Evolutionary conservation across 2,888 invertebrate genomes (phyloP).

Genomic region (Pammene fasciana): DNA sequence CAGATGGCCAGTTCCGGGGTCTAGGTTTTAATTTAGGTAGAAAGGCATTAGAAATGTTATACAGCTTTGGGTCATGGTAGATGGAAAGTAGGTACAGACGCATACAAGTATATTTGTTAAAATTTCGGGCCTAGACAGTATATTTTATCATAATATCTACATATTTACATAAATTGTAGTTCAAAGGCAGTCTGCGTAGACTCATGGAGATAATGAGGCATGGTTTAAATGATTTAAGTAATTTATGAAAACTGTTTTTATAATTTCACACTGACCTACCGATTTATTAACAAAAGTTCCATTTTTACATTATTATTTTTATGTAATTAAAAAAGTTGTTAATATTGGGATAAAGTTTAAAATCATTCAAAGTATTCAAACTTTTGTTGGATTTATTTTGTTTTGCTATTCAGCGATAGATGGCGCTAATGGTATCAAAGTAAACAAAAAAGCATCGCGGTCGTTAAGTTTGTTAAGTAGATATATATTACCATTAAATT

Average conservation of each 20-base stretch:
- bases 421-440: slow-evolving; percentile 54
- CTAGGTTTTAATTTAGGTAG: slow-evolving; percentile 31
- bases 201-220: no score
- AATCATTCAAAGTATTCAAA: no score
- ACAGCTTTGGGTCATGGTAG: neutral
- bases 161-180: neutral
- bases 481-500: no score
- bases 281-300: no score
- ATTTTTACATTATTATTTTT: no score
- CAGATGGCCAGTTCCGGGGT: slow-evolving; percentile 24
- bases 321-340: no score
- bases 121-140: neutral
- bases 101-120: neutral
- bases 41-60: neutral
- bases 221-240: no score
- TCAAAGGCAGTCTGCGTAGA: no score
- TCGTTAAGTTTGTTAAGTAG: no score
- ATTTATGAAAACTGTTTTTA: no score
- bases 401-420: slow-evolving; percentile 67
- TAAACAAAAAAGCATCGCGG: neutral
- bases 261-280: no score
- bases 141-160: neutral
- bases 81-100: neutral
- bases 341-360: no score
- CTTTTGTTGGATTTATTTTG: neutral